These are phyloP conservation scores for Orbicella faveolata DNA, from an alignment of 64 coral and sea anemone species.

Conservation along the genomic window DNA sequence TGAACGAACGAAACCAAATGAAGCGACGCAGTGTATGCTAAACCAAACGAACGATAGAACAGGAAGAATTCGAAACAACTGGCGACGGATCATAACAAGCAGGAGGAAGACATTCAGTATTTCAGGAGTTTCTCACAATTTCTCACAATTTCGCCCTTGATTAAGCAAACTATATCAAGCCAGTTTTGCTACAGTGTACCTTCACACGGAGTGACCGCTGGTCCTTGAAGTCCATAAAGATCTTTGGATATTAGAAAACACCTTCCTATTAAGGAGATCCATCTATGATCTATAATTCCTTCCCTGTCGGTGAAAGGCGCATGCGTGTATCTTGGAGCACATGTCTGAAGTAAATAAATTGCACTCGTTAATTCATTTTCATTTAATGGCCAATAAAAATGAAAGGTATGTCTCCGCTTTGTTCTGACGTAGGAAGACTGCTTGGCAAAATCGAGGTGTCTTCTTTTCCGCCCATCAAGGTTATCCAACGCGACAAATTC, in stretches of 20 bases:
- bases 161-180: not conserved
- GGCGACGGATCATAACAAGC: no score
- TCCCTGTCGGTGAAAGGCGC: not conserved
- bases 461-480: no score
- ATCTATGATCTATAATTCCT: not conserved
- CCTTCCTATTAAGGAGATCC: not conserved
- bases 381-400: no score
- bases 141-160: not conserved
- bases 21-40: no score
- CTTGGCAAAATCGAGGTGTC: no score
- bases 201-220: not conserved
- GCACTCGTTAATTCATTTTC: not conserved
- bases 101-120: no score
- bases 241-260: not conserved
- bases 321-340: slow-evolving; percentile 39
- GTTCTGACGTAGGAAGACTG: no score
- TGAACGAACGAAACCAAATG: no score
- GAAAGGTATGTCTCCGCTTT: no score
- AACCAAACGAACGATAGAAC: no score
- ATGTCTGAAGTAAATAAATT: slow-evolving; percentile 26
- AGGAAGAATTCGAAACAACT: no score
- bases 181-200: not conserved
- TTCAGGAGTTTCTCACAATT: not conserved
- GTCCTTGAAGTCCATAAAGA: not conserved
- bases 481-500: no score